Evolutionary conservation across 2,888 invertebrate genomes (phyloP).

Genomic region (Smittia aterrima): DNA sequence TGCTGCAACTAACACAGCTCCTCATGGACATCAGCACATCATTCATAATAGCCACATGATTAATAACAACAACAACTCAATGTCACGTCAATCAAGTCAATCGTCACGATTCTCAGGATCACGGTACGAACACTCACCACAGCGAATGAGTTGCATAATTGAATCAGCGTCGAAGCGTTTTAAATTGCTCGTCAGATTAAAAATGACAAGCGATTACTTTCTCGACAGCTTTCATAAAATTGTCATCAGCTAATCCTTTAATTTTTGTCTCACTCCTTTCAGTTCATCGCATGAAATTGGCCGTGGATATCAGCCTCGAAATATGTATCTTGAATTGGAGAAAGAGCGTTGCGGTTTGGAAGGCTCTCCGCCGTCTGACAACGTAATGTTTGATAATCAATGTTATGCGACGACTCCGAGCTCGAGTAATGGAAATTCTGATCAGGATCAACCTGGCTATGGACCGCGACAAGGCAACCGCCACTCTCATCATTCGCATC

Average conservation of each 20-base stretch:
- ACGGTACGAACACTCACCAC: slow-evolving; percentile 55
- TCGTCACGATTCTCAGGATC: slow-evolving; percentile 64
- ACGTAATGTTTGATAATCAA: slow-evolving; percentile 91
- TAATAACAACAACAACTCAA: slow-evolving; percentile 63
- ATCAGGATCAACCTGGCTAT: slow-evolving; percentile 72
- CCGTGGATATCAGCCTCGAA: slow-evolving; percentile 65
- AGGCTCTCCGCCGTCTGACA: slow-evolving; percentile 86
- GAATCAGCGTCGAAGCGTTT: background rate
- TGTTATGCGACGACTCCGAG: slow-evolving; percentile 94
- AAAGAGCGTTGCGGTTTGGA: slow-evolving; percentile 59
- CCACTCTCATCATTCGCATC: slow-evolving; percentile 63
- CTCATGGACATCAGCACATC: slow-evolving; percentile 60
- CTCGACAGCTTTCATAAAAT: background rate
- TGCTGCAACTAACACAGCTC: slow-evolving; percentile 57
- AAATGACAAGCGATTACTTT: slow-evolving; percentile 5
- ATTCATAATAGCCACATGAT: slow-evolving; percentile 54
- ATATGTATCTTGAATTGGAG: slow-evolving; percentile 77
- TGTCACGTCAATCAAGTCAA: slow-evolving; percentile 62
- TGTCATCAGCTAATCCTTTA: background rate
- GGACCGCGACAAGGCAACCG: slow-evolving; percentile 58
- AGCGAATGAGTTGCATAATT: background rate
- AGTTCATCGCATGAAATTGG: slow-evolving; percentile 73
- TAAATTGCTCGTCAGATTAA: slow-evolving; percentile 42
- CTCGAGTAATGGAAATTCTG: slow-evolving; percentile 89
- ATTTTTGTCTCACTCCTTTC: slow-evolving; percentile 48